A percentile compares a stretch with the other conserved stretches of the same genome.
phyloP scores from a whole-genome alignment of 2,113 vertebrate genomes.

The Peromyscus maniculatus region DNA sequence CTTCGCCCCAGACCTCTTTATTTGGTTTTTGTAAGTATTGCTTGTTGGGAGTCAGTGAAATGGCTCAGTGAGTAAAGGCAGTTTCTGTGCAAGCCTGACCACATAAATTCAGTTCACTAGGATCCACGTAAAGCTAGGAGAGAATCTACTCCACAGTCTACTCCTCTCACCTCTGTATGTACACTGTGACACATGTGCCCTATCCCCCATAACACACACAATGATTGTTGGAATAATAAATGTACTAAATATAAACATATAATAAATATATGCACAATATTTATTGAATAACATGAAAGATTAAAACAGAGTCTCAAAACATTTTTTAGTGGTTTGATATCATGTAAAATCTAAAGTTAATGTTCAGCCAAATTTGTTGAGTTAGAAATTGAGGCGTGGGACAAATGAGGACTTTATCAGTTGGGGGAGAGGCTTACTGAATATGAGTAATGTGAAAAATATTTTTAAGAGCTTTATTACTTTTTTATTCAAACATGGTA shows the following conservation, averaged over 20 bases:
- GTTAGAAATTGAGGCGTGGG: not conserved
- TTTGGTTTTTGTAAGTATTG: not conserved
- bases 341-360: constrained; percentile 40
- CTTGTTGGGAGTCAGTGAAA: not conserved
- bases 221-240: not conserved
- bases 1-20: not conserved
- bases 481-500: not conserved
- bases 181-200: not conserved
- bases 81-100: not conserved
- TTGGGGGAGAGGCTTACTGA: constrained; percentile 34
- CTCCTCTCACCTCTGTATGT: not conserved
- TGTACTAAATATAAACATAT: not conserved
- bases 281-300: not conserved
- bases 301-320: not conserved
- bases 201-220: not conserved
- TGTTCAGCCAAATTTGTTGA: constrained; percentile 39
- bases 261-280: not conserved
- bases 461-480: constrained; percentile 36
- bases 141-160: not conserved
- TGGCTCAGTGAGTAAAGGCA: not conserved
- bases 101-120: not conserved
- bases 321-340: constrained; percentile 3
- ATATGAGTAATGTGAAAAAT: constrained; percentile 6
- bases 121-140: not conserved
- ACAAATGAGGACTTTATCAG: not conserved